These are phyloP conservation scores for Odontocerum albicorne DNA, from an alignment of 2,888 invertebrate species.

Conservation along the genomic window DNA sequence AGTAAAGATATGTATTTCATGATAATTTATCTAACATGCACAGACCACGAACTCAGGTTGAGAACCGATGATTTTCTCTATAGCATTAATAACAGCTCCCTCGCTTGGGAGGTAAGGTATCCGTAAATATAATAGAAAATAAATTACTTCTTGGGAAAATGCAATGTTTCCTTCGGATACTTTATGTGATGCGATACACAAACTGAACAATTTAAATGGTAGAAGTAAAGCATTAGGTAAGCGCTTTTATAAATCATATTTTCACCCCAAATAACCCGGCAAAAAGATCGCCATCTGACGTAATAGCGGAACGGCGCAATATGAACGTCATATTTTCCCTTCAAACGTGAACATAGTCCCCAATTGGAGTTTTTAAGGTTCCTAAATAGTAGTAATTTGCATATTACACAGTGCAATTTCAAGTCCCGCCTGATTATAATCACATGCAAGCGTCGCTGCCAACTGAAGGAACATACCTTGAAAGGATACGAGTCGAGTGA, in stretches of 20 bases:
- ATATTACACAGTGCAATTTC: conserved; percentile 30
- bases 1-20: no score
- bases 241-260: neutral
- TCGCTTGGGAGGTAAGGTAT: no score
- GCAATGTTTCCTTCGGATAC: no score
- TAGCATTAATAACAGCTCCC: no score
- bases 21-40: no score
- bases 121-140: no score
- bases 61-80: no score
- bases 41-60: no score
- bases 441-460: conserved; percentile 20
- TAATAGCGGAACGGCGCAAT: neutral
- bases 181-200: no score
- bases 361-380: conserved; percentile 25
- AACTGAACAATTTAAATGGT: no score
- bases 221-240: neutral
- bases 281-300: neutral
- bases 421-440: conserved; percentile 29
- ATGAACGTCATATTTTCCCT: neutral
- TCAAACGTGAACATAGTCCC: conserved; percentile 1
- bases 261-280: neutral
- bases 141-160: no score
- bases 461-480: conserved; percentile 1
- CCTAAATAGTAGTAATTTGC: conserved; percentile 27
- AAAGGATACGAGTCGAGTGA: no score